Base-by-base conservation (phyloP, 1,140 invertebrate genomes). In the Drosophila serrata region DNA sequence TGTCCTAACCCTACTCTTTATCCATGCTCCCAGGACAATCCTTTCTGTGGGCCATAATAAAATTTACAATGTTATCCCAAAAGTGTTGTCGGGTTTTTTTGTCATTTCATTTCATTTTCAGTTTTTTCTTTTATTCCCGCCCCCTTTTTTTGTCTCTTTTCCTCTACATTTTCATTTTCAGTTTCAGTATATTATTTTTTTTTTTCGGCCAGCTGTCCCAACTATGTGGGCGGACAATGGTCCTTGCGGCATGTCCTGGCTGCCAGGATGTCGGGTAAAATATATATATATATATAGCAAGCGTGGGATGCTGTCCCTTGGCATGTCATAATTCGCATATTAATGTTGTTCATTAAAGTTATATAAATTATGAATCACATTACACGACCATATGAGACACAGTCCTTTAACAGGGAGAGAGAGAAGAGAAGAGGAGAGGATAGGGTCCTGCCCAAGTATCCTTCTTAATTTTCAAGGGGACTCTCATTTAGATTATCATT, bases 311-410 rank as follows among this genome's bases (percentile, higher is more conserved):
- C 33, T 53, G 43, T 59, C 79, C 59, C 61, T 43, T 51, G 72
- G 60, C 53, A 76, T 79, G 82, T 76, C 84, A 79, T 76, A 86
- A 79, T 87, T 79, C 65, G 82, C 85, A 90, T 88, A 90, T 90
- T 90, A 85, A 90, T 88, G 84, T 63, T 90, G 73, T 88, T 88
- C 85, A 90, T 88, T 88, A 88, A 88, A 90, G 77, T 88, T 80
- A 75, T 85, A 90, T 88, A 90, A 88, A 90, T 88, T 85, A 88
- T 88, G 75, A 90, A 84, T 90, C 85, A 73, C 70, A 70, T 78
- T 57, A 85, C 78, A 81, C 48, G 78, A 62, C 55, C 70, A 72
- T 59, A 80, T 81, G 64, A 81, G 45, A 24, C 43, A 60, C 48
- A 70, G 63, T 63, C 72, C 45, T 46, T 42, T 46, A 12, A 35